Evolutionary conservation across 2,888 invertebrate species (phyloP), one percentile per base, ranked within the genome.

Genomic region (Megaustenia siamemsis): DNA sequence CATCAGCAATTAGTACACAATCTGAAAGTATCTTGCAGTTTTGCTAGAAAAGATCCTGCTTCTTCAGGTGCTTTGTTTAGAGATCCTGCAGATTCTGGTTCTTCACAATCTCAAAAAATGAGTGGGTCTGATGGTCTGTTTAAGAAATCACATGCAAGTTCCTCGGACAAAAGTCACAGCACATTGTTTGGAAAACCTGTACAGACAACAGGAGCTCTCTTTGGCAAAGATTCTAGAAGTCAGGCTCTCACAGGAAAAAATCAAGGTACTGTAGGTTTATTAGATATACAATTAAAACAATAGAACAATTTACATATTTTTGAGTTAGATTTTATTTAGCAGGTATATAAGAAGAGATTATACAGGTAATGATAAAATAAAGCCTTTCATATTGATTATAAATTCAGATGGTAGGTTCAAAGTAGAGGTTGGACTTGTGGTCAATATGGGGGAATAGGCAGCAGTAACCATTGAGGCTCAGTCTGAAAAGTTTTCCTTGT

Each of bases 161-260:
- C 73, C 56, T 32, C 38, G 35, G 71, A n/a, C 73, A 38, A 40
- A 28, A 53, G 69, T 40, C 38, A 69, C 38, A 71, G 49, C 40
- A 56, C 40, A 38, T 40, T 73, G 38, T 32, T 45, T 68, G 73
- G 56, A 21, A 45, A 69, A 21, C 81, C 56, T 38, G n/a, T 56
- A 63, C 60, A 56, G 43, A 3, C 75, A 43, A 21, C 69, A 12
- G 45, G 35, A 12, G 38, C 24, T 53, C 81, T 81, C 45, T 81
- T 81, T 53, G 71, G 49, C 24, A 81, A 69, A 35, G 35, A 28
- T 4, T 28, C 4, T 3, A 71, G 35, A 28, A 45, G 18, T 71
- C n/a, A 71, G 5, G 45, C 8, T 32, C n/a, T 32, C 21, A 63
- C 43, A 40, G 77, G n/a, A 6, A 60, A 40, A 63, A 40, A n/a